phyloP scores from a whole-genome alignment of 1,140 invertebrate genomes.

The Drosophila mayri region DNA sequence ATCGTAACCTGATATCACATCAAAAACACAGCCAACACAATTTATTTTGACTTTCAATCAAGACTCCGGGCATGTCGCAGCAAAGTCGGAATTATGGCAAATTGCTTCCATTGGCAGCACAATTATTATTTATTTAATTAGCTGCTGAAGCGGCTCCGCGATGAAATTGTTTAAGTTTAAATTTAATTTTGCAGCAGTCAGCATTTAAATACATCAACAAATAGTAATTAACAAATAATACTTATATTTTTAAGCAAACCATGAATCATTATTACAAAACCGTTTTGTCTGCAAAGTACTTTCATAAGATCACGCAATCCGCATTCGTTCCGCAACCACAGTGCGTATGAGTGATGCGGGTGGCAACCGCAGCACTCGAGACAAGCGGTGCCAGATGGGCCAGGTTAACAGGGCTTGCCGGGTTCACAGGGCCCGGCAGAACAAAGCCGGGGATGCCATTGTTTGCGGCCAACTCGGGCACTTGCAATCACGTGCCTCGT shows the following conservation, averaged over 20 bases:
- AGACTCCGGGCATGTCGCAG: background rate
- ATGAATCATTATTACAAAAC: background rate
- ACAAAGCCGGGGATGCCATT: constrained; percentile 46
- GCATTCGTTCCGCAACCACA: constrained; percentile 27
- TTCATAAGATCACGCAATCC: constrained; percentile 2
- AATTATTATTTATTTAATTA: constrained; percentile 48
- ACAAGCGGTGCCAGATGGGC: constrained; percentile 24
- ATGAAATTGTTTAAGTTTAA: background rate
- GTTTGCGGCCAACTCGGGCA: constrained; percentile 55
- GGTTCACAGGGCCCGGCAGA: background rate
- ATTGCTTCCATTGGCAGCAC: constrained; percentile 23
- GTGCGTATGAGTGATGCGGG: constrained; percentile 71
- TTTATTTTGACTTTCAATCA: constrained; percentile 34
- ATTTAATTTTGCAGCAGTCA: background rate
- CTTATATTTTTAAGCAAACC: background rate
- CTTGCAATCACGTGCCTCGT: constrained; percentile 67
- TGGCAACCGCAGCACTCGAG: constrained; percentile 31
- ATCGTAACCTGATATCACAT: constrained; percentile 43
- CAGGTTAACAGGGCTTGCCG: constrained; percentile 6
- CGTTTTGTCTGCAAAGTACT: background rate
- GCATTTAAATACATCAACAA: no score
- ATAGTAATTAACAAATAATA: background rate
- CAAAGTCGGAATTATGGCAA: constrained; percentile 7
- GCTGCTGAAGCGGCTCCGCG: background rate
- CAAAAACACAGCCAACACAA: constrained; percentile 34